These are phyloP conservation scores for Hycleus cichorii DNA, from an alignment of 1,140 invertebrate genomes.

Conservation along the genomic window DNA sequence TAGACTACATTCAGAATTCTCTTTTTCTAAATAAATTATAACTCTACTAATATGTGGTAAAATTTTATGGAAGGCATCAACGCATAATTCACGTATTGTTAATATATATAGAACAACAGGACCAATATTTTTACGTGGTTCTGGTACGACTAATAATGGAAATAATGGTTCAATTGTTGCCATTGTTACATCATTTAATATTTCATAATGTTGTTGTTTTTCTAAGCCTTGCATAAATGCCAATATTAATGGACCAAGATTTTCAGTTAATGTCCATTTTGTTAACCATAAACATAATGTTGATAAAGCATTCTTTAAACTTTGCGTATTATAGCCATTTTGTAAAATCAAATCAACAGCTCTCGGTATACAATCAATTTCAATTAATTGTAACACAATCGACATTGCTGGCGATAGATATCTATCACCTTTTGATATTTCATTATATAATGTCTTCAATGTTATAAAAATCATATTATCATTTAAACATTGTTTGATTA, in stretches of 20 bases:
- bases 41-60: conserved; percentile 37
- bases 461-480: conserved; percentile 34
- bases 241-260: conserved; percentile 47
- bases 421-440: conserved; percentile 39
- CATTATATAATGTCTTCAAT: conserved; percentile 40
- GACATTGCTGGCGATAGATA: conserved; percentile 47
- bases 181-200: conserved; percentile 46
- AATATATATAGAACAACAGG: conserved; percentile 50
- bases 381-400: conserved; percentile 48
- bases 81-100: conserved; percentile 41
- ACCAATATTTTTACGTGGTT: conserved; percentile 41
- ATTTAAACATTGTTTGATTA: conserved; percentile 35
- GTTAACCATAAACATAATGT: conserved; percentile 48
- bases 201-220: conserved; percentile 43
- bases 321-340: conserved; percentile 33
- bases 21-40: conserved; percentile 37
- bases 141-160: conserved; percentile 40
- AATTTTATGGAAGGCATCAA: conserved; percentile 44
- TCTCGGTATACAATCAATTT: conserved; percentile 38
- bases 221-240: conserved; percentile 47
- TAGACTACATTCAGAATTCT: conserved; percentile 39
- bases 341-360: conserved; percentile 43
- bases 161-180: conserved; percentile 44
- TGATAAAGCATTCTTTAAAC: conserved; percentile 41
- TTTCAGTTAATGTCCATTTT: conserved; percentile 44